These are phyloP conservation scores for Hirtodrosophila trivittata DNA, from an alignment of 2,888 invertebrate species.

Conservation along the genomic window DNA sequence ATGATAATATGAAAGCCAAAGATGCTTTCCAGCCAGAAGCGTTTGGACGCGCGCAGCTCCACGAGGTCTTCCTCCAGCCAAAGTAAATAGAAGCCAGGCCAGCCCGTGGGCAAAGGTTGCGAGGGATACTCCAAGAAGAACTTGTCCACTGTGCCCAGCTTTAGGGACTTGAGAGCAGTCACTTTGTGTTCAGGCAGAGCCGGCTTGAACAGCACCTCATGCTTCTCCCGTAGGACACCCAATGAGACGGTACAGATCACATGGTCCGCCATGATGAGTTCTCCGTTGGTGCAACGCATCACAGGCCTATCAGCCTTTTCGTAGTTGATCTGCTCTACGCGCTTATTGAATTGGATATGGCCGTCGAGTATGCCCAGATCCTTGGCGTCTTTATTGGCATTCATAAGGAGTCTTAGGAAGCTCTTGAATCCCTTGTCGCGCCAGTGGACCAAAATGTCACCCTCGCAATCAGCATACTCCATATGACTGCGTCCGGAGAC, in stretches of 20 bases:
- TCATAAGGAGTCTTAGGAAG: constrained; percentile 88
- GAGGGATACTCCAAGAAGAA: constrained; percentile 86
- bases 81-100: constrained; percentile 85
- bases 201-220: constrained; percentile 84
- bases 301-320: constrained; percentile 23
- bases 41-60: constrained; percentile 58
- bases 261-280: constrained; percentile 84
- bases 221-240: constrained; percentile 86
- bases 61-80: constrained; percentile 85
- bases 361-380: constrained; percentile 76
- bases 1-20: constrained; percentile 87
- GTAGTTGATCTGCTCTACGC: constrained; percentile 67
- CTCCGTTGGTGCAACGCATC: constrained; percentile 81
- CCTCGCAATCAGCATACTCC: constrained; percentile 88
- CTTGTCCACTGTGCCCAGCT: constrained; percentile 87
- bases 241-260: constrained; percentile 86
- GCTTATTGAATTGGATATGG: constrained; percentile 69
- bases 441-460: constrained; percentile 89
- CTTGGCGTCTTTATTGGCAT: constrained; percentile 38
- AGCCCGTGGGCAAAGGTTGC: constrained; percentile 85
- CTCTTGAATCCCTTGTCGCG: constrained; percentile 88
- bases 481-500: constrained; percentile 87
- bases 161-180: constrained; percentile 85
- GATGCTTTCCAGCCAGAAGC: constrained; percentile 87
- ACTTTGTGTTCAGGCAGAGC: constrained; percentile 84